These are phyloP conservation scores for Osmerus eperlanus DNA, from an alignment of 2,113 vertebrate genomes.

Conservation along the genomic window DNA sequence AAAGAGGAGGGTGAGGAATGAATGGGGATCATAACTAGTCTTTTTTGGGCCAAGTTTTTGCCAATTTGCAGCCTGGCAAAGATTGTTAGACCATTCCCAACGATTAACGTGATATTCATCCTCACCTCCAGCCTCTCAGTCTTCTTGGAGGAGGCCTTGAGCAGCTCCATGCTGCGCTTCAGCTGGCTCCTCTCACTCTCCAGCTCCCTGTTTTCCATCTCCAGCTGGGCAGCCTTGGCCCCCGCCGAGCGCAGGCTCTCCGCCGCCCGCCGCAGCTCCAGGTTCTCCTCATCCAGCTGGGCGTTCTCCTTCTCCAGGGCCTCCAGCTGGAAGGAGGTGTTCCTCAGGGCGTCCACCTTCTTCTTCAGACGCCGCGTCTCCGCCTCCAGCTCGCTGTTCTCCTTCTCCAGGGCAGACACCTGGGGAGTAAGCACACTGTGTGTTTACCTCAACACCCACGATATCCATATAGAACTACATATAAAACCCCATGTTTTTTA, in stretches of 20 bases:
- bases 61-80: no score
- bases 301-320: constrained; percentile 91
- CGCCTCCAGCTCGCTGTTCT: constrained; percentile 85
- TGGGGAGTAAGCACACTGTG: constrained; percentile 8
- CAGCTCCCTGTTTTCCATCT: constrained; percentile 90
- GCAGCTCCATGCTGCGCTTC: constrained; percentile 87
- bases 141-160: constrained; percentile 92
- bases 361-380: constrained; percentile 93
- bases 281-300: constrained; percentile 92
- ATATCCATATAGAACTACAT: no score
- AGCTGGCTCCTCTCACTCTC: constrained; percentile 90
- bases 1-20: no score
- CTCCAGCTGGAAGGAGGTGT: constrained; percentile 86
- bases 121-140: constrained; percentile 86
- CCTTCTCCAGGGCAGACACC: constrained; percentile 86
- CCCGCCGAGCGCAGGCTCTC: constrained; percentile 82
- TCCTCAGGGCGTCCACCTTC: constrained; percentile 85
- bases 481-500: neutral
- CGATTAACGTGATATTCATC: neutral
- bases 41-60: no score
- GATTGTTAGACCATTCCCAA: neutral
- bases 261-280: constrained; percentile 83
- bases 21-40: no score
- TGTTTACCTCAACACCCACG: neutral
- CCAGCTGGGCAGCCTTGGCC: constrained; percentile 87